Evolutionary conservation across 2,888 invertebrate species (phyloP), one percentile per base, ranked within the genome.

Genomic region (Drepana falcataria): DNA sequence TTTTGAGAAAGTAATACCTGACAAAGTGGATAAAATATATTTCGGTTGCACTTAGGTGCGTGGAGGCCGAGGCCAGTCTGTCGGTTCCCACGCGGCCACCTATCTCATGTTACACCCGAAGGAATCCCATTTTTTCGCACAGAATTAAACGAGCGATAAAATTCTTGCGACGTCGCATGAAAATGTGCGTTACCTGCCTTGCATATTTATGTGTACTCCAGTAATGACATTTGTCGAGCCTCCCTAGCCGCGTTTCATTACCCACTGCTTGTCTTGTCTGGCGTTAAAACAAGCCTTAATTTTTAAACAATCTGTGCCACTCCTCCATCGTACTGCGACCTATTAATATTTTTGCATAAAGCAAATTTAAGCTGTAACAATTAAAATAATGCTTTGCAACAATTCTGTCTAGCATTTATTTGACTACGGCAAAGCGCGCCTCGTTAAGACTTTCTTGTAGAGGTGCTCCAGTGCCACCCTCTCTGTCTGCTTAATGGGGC

Each of bases 131-230:
- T 88, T 88, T 87, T 87, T 85, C 85, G 83, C 80, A 83, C 81
- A 83, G 85, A 90, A 90, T 91, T 91, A 90, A 90, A 87, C 87
- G 85, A 79, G 83, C 87, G 90, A 91, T 90, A 91, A 91, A 89
- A 91, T 91, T 91, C 91, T 85, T 83, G 87, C 85, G 87, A 87
- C 88, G 91, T 91, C 88, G 85, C 90, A 87, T 89, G 89, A 89
- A 91, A 91, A 91, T 90, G 89, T 90, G 86, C 89, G 88, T 89
- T 87, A 90, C 91, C 89, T 89, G 91, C 81, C 91, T 86, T 90
- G 91, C 91, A 91, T 91, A 90, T 88, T 91, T 90, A 91, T 90
- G 87, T 82, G 87, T 85, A 82, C 75, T 83, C 77, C 77, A 77
- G 88, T 91, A 90, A 91, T 91, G 89, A 91, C 87, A 85, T 88